phyloP scores from a whole-genome alignment of 2,797 vertebrate genomes.

The Xiphophorus birchmanni region DNA sequence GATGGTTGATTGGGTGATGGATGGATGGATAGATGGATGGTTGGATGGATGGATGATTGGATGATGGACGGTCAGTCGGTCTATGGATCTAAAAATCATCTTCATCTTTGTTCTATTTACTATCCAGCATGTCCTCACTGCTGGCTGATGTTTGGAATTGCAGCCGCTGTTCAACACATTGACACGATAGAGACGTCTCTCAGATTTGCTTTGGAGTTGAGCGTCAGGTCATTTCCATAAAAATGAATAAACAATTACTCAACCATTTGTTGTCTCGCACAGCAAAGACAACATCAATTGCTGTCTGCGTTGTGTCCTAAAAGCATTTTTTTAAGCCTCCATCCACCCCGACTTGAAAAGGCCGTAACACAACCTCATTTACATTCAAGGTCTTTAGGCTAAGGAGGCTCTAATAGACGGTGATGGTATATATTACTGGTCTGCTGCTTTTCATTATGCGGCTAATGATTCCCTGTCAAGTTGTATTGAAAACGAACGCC shows the following conservation, averaged over 20 bases:
- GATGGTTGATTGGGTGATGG: no score
- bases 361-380: conserved; percentile 55
- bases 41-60: no score
- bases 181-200: neutral
- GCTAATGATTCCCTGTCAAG: conserved; percentile 77
- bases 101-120: neutral
- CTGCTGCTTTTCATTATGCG: conserved; percentile 76
- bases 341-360: conserved; percentile 38
- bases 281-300: conserved; percentile 9
- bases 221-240: neutral
- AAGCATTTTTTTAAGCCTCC: conserved; percentile 38
- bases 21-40: no score
- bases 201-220: neutral
- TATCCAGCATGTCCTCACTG: no score
- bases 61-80: no score
- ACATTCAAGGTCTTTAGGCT: conserved; percentile 68
- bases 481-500: conserved; percentile 66
- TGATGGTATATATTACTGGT: conserved; percentile 69
- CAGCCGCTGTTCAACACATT: neutral
- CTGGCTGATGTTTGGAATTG: neutral
- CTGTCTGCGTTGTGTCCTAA: conserved; percentile 29
- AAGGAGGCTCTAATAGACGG: conserved; percentile 71
- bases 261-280: conserved; percentile 14
- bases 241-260: neutral
- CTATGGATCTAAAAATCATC: neutral